Percentiles rank a stretch among this genome's conserved stretches.
Conservation (phyloP, 2,113 vertebrate species). For the Rhizomys pruinosus region DNA sequence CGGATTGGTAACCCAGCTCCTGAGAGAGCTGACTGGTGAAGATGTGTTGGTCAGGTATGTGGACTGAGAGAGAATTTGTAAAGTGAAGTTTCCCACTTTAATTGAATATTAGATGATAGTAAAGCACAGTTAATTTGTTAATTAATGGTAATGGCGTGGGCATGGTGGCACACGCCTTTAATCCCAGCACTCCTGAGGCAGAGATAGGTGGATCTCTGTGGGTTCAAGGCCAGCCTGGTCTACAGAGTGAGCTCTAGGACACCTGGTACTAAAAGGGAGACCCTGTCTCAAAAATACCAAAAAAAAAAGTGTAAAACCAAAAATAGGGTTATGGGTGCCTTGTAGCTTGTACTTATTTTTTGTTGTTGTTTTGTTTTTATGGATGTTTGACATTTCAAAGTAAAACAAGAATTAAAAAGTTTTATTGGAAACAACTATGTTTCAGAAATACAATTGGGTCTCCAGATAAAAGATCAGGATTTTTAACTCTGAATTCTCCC, state of each 20-base stretch:
- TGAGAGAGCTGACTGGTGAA: conserved; percentile 94
- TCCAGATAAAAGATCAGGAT: background rate
- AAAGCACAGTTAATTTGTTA: background rate
- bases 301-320: background rate
- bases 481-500: conserved; percentile 16
- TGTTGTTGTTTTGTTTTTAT: background rate
- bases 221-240: no score
- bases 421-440: background rate
- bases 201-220: no score
- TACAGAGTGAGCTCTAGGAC: no score
- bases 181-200: no score
- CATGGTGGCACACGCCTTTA: no score
- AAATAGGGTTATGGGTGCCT: background rate
- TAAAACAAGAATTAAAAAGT: conserved; percentile 32
- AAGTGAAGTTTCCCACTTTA: no score
- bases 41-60: conserved; percentile 94
- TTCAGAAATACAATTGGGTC: background rate
- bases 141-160: background rate
- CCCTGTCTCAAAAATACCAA: no score
- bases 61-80: background rate
- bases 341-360: background rate
- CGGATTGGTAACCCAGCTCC: conserved; percentile 90
- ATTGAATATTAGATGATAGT: background rate
- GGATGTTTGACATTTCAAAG: conserved; percentile 7
- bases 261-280: no score